Evolutionary conservation across 2,888 invertebrate species (phyloP).

Genomic region (Cephonodes hylas): DNA sequence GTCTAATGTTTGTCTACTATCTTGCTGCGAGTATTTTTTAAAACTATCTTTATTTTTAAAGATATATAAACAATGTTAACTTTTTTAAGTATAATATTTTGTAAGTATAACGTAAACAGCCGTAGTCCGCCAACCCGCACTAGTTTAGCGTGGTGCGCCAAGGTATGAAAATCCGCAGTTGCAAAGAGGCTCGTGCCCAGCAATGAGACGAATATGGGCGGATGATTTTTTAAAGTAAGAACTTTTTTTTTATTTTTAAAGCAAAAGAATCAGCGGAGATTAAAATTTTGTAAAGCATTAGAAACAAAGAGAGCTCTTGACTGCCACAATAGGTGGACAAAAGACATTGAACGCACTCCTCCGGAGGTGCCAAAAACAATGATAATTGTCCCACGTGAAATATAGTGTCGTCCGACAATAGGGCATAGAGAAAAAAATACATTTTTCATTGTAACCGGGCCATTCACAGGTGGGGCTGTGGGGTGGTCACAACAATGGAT

Average conservation of each 20-base stretch:
- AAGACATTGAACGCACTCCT: constrained; percentile 41
- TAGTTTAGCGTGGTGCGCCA: too few species aligned
- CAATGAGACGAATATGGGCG: too few species aligned
- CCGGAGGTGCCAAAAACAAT: constrained; percentile 78
- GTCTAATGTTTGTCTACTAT: too few species aligned
- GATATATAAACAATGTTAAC: too few species aligned
- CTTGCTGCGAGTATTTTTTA: too few species aligned
- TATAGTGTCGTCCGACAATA: constrained; percentile 80
- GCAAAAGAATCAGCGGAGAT: not conserved
- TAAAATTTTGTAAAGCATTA: constrained; percentile 22
- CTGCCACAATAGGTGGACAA: constrained; percentile 22
- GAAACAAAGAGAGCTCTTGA: constrained; percentile 31
- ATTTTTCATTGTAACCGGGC: constrained; percentile 74
- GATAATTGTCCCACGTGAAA: constrained; percentile 80
- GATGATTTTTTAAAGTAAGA: not conserved
- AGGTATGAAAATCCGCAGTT: too few species aligned
- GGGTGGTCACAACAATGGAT: constrained; percentile 73
- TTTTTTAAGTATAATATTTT: too few species aligned
- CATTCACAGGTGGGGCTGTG: constrained; percentile 76
- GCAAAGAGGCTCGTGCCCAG: too few species aligned
- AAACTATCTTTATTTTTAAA: too few species aligned
- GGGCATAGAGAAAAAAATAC: constrained; percentile 63
- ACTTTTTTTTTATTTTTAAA: not conserved
- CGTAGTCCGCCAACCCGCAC: too few species aligned
- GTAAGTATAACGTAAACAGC: not conserved